Base-by-base conservation (phyloP, 2,888 invertebrate genomes). In the Caenorhabditis becei region DNA sequence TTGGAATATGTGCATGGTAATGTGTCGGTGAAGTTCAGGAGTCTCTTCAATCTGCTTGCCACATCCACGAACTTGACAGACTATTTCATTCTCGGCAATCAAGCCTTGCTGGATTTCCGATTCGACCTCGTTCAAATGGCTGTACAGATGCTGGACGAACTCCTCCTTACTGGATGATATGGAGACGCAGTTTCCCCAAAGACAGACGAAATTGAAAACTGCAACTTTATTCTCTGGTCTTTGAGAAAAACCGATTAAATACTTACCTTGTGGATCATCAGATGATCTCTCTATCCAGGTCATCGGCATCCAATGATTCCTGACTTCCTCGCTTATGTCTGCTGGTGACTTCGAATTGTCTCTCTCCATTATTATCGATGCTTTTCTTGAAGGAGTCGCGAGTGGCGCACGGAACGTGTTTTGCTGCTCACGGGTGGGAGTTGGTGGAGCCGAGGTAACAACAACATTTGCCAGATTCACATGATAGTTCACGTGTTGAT, bases 1-100 rank as follows among this genome's bases (percentile, higher is more conserved):
- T 51, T 81, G 81, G 44, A 81, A 81, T 2, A 84, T 66, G 51
- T 87, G 87, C 82, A 84, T 83, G 37, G 84, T 63, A 20, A 87
- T 51, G 49, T 87, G 87, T 1, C 82, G 53, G 11, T 61, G 51
- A 10, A 87, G 65, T 18, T 87, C 84, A 16, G 58, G 65, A 4
- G 66, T 35, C 1, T 65, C 67, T 14, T 47, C 49, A 8, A 84
- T 18, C 14, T 49, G 24, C 10, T 79, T 77, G 28, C 59, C 59
- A 56, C 86, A 86, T 24, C 85, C 82, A 0, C 77, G 63, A 23
- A 86, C 80, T 18, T 53, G 56, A 37, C 86, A 86, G 14, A 66
- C 37, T 8, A 44, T 35, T 1, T 74, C 49, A 0, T 53, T 24
- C 1, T 32, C n/a, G 0, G 14, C 4, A 4, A 49, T 32, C 0